Base-by-base conservation (phyloP, 92 coral and sea anemone species). In the Zoanthus sociatus region DNA sequence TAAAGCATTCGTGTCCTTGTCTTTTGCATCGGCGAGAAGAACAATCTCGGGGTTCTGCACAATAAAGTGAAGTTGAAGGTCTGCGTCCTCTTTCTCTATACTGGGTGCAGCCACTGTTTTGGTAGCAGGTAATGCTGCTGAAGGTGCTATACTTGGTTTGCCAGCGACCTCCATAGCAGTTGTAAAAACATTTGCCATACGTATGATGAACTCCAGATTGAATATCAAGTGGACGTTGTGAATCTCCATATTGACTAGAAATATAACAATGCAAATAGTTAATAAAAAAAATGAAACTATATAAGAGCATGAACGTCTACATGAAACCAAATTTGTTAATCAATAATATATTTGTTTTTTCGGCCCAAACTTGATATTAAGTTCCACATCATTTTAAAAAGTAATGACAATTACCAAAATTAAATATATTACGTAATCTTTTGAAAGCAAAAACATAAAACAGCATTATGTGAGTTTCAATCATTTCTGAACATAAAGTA, bases 21-120 rank as follows among this genome's bases (percentile, higher is more conserved):
- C 97, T 55, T 90, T 95, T 17, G 98, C 99, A 94, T 97, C 98
- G 44, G 99, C 99, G 50, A 97, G 82, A 61, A 97, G 84, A 7
- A 95, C 94, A 53, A 97, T 94, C 73, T 97, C 99, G 0, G 99
- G 99, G 42, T 95, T 95, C 69, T 92, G 94, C 45, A 97, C 91
- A 8, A 86, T 64, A 72, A 97, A 87, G 70, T 78, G 96, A 7
- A 97, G 90, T 2, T 84, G 61, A 60, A 97, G 86, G 26, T 89
- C 90, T 0, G 96, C 93, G 13, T 93, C 92, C 54, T 90, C 96
- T 73, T 95, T 85, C 50, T 79, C 92, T 17, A 69, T 86, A 15
- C 90, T 78, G 53, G 88, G 72, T 10, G 85, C 77, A 1, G 92
- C 82, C 5, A 84, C 78, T 47, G 91, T 54, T 66, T 83, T 88